A percentile compares a stretch with the other conserved stretches of the same genome.
These are phyloP conservation scores for Nothobranchius kuhntae DNA, from an alignment of 2,113 vertebrate genomes.

Conservation along the genomic window DNA sequence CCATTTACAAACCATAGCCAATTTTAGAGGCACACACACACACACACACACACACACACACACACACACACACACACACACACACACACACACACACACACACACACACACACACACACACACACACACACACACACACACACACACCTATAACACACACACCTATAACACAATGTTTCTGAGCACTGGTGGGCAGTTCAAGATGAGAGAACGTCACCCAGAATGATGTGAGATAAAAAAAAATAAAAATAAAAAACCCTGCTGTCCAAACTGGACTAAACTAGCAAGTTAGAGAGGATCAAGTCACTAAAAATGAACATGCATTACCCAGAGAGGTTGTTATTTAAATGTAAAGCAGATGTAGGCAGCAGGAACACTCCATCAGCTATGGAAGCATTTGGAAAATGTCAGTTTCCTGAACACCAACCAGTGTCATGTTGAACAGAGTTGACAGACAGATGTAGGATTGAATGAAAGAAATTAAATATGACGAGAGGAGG, in stretches of 20 bases:
- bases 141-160: too few relatives aligned
- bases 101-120: too few relatives aligned
- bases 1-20: conserved; percentile 57
- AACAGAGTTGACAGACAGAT: conserved; percentile 51
- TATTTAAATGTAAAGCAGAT: conserved; percentile 59
- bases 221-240: conserved; percentile 60
- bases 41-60: too few relatives aligned
- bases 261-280: conserved; percentile 53
- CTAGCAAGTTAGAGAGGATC: conserved; percentile 35
- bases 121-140: too few relatives aligned
- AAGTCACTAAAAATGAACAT: conserved; percentile 29
- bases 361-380: conserved; percentile 25
- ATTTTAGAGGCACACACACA: conserved; percentile 45
- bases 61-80: too few relatives aligned
- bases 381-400: conserved; percentile 33
- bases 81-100: too few relatives aligned
- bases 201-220: conserved; percentile 46
- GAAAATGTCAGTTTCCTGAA: conserved; percentile 44
- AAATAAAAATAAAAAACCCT: neutral
- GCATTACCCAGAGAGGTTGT: conserved; percentile 12
- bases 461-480: conserved; percentile 34
- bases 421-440: conserved; percentile 13
- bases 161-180: conserved; percentile 6
- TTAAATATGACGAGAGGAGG: conserved; percentile 32
- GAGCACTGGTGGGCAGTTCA: conserved; percentile 34